Evolutionary conservation across 2,888 invertebrate species (phyloP), one percentile per base, ranked within the genome.

Genomic region (Folsomia candida): DNA sequence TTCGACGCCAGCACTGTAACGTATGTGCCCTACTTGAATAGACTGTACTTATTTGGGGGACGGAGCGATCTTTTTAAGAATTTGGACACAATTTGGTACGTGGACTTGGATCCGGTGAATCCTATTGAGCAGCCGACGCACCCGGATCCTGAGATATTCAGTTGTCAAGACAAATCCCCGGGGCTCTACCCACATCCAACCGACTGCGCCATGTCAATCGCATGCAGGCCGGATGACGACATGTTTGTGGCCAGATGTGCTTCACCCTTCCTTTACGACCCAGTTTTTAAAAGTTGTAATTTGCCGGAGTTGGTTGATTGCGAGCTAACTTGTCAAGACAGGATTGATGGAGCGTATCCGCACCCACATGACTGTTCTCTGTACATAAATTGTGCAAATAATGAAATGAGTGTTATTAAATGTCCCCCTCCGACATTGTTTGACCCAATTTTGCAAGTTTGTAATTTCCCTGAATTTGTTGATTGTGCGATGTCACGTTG

Each of bases 311-410:
- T 4, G 4, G 18, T 54, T 6, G 54, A 54, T 4, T 54, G 54
- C n/a, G 11, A 4, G 20, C 22, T n/a, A 22, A 22, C 11, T 22
- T 54, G 54, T 54, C 6, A 6, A 6, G 54, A 20, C 4, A 54
- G 20, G 22, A 6, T 20, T 6, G 59, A 11, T n/a, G 59, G 59
- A 4, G 2, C 4, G 11, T 59, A 59, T 24, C 59, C 59, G 25
- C 59, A 59, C 25, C 59, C 59, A 20, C 59, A 59, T 25, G 26
- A 59, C n/a, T 59, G 59, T 26, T 3, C 59, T 25, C 26, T 59
- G 25, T 59, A 25, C 59, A 59, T 59, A 11, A 25, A 9, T 11
- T 59, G 59, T 25, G 59, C 6, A 3, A n/a, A 14, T 14, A 25
- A 59, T 3, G 59, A 59, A n/a, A 6, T 59, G 6, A n/a, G 4